These are phyloP conservation scores for Nicator chloris DNA, from an alignment of 2,113 vertebrate genomes.

Conservation along the genomic window DNA sequence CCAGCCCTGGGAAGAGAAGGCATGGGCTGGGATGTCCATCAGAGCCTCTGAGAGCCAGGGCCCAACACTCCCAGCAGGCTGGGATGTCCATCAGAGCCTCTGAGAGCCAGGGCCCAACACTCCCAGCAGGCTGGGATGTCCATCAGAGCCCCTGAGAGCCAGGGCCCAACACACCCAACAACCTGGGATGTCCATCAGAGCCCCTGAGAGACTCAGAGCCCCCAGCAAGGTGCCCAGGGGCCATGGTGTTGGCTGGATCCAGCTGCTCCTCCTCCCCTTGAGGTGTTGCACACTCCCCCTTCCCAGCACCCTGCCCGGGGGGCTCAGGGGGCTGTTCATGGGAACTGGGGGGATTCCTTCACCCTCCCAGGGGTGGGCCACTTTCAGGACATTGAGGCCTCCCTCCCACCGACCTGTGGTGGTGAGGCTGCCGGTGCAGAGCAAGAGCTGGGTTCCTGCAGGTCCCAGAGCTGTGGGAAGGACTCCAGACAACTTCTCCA, in stretches of 20 bases:
- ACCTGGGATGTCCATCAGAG: background rate
- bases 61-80: rapidly evolving
- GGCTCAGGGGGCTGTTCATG: no score
- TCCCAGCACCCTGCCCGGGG: rapidly evolving
- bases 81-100: background rate
- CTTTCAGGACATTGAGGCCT: background rate
- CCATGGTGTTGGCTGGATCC: rapidly evolving
- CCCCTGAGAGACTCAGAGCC: background rate
- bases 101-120: rapidly evolving
- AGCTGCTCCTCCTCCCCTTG: background rate
- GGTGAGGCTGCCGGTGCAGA: background rate
- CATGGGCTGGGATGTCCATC: background rate
- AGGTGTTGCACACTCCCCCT: background rate
- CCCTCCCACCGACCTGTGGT: rapidly evolving
- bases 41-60: background rate
- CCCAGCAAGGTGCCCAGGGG: background rate
- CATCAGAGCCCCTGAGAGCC: background rate
- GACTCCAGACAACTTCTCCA: background rate
- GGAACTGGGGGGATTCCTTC: background rate
- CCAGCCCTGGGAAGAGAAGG: background rate
- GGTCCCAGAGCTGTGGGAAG: background rate
- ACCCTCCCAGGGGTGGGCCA: no score
- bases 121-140: background rate
- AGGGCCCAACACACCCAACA: rapidly evolving
- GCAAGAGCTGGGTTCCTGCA: background rate